A percentile compares a stretch with the other conserved stretches of the same genome.
Evolutionary conservation across 2,888 invertebrate species (phyloP).

Genomic region (Tribolium freemani): DNA sequence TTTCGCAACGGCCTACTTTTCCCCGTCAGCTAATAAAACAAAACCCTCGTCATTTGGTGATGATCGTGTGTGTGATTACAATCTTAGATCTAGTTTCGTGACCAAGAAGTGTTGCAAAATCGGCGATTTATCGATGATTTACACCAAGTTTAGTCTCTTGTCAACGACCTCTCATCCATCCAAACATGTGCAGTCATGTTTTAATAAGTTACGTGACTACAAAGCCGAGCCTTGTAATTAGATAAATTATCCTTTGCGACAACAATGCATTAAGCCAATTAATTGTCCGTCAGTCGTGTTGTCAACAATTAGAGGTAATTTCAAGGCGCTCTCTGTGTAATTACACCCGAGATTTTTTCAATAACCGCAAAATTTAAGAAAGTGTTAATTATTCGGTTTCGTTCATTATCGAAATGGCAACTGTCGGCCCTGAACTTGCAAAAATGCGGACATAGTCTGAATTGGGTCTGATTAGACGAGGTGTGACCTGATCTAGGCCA

Average conservation of each 20-base stretch:
- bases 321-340: slow-evolving; percentile 6
- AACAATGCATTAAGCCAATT: slow-evolving; percentile 12
- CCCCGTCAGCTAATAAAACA: background rate
- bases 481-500: background rate
- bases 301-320: slow-evolving; percentile 1
- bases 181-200: background rate
- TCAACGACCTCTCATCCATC: slow-evolving; percentile 7
- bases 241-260: slow-evolving; percentile 9
- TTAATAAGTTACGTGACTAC: background rate
- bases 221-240: slow-evolving; percentile 8
- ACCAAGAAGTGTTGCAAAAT: slow-evolving; percentile 1
- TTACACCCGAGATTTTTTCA: background rate
- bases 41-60: background rate
- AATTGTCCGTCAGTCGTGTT: background rate
- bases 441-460: background rate
- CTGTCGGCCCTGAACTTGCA: background rate
- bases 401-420: background rate
- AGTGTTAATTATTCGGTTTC: slow-evolving; percentile 10
- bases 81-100: slow-evolving; percentile 12
- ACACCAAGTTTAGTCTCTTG: background rate
- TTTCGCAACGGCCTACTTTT: background rate
- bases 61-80: slow-evolving; percentile 1
- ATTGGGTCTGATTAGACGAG: background rate
- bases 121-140: slow-evolving; percentile 7
- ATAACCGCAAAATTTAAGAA: slow-evolving; percentile 15